phyloP scores from a whole-genome alignment of 2,797 vertebrate genomes.

The Antrozous pallidus region DNA sequence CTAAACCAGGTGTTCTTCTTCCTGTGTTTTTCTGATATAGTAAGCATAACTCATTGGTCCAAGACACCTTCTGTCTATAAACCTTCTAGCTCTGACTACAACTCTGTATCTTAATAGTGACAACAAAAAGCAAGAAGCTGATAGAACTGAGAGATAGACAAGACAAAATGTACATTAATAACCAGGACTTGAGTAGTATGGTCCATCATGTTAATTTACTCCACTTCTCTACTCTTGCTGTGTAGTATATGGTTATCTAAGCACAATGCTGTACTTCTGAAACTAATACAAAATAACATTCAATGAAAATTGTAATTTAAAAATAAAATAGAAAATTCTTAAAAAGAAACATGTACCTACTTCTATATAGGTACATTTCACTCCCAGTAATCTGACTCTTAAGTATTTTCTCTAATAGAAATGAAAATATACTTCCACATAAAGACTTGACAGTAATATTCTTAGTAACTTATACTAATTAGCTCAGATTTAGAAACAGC shows the following conservation, averaged over 20 bases:
- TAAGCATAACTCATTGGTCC: not conserved
- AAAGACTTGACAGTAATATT: not conserved
- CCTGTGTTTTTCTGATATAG: not conserved
- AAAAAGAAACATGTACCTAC: not conserved
- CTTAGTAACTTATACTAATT: not conserved
- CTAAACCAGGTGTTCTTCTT: not conserved
- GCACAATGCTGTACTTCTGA: not conserved
- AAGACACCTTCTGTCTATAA: not conserved
- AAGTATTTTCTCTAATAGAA: not conserved
- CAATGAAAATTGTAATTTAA: not conserved
- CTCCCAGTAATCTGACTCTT: not conserved
- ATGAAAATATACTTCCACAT: not conserved
- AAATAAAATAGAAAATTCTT: not conserved
- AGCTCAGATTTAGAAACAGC: not conserved
- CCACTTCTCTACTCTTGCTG: not conserved
- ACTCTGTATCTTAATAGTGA: not conserved
- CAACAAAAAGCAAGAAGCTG: not conserved
- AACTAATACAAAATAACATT: not conserved
- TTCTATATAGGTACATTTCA: not conserved
- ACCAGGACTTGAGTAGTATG: not conserved
- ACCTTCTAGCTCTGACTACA: not conserved
- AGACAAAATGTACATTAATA: not conserved
- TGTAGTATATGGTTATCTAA: not conserved
- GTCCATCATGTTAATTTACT: not conserved
- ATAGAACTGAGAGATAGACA: not conserved